A percentile compares a stretch with the other conserved stretches of the same genome.
Evolutionary conservation across 2,113 vertebrate species (phyloP).

Genomic region (Corythoichthys haematopterus): DNA sequence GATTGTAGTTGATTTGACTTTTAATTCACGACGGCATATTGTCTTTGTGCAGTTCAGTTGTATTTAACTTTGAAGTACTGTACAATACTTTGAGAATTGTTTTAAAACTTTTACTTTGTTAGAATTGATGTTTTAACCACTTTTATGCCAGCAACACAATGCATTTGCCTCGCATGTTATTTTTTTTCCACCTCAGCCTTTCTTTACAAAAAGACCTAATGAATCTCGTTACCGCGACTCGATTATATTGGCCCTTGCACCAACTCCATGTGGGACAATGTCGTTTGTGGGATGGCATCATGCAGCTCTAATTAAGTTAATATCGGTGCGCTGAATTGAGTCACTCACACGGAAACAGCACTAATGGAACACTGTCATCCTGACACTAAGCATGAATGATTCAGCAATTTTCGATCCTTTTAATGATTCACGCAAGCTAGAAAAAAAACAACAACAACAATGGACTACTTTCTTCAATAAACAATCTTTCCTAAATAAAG

Average conservation of each 20-base stretch:
- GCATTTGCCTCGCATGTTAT: background rate
- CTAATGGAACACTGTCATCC: conserved; percentile 32
- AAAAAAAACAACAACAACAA: conserved; percentile 2
- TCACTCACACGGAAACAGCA: background rate
- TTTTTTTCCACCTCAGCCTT: background rate
- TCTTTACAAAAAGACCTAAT: background rate
- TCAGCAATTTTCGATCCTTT: background rate
- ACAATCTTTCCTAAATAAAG: background rate
- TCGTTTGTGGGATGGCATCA: conserved; percentile 4
- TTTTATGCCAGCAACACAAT: background rate
- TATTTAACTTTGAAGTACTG: background rate
- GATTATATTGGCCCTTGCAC: background rate
- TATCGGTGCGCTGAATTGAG: conserved; percentile 15
- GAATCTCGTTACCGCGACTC: background rate
- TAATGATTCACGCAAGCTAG: background rate
- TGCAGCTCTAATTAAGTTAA: background rate
- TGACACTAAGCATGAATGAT: conserved; percentile 1
- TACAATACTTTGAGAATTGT: background rate
- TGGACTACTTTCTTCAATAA: background rate
- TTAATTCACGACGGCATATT: background rate
- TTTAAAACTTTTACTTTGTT: background rate
- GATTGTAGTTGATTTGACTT: background rate
- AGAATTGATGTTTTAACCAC: background rate
- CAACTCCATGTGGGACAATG: background rate
- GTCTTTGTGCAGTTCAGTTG: background rate